phyloP scores from a whole-genome alignment of 2,888 invertebrate genomes.

The Andrena bucephala region DNA sequence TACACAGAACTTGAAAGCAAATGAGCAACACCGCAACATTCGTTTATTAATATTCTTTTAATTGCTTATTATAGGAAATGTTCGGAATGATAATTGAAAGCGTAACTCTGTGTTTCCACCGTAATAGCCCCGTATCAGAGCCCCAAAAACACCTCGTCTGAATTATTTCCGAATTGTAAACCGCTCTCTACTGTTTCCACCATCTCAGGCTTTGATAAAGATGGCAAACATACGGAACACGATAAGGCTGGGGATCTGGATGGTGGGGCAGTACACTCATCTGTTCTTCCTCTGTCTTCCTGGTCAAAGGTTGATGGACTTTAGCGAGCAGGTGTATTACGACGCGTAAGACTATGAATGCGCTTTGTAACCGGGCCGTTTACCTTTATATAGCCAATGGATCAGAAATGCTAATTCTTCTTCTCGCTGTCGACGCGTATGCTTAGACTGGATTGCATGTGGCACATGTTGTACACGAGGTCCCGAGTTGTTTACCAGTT shows the following conservation, averaged over 20 bases:
- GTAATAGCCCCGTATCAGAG: too few species aligned
- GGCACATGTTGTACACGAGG: neutral
- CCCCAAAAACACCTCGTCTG: too few species aligned
- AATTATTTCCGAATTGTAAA: too few species aligned
- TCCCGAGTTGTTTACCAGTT: neutral
- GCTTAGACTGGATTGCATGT: slow-evolving; percentile 2
- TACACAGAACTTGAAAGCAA: too few species aligned
- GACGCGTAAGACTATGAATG: slow-evolving; percentile 7
- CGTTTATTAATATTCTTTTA: too few species aligned
- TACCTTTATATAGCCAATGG: neutral
- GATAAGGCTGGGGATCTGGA: neutral
- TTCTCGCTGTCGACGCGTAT: neutral
- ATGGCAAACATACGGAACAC: neutral
- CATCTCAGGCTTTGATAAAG: neutral
- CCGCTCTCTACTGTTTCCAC: neutral
- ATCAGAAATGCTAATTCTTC: neutral
- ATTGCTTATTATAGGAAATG: too few species aligned
- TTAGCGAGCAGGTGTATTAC: neutral
- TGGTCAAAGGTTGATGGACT: slow-evolving; percentile 13
- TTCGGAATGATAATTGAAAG: too few species aligned
- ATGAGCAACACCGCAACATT: too few species aligned
- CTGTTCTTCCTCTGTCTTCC: slow-evolving; percentile 17
- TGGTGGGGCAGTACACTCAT: slow-evolving; percentile 1
- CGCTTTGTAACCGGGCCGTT: neutral
- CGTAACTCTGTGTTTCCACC: too few species aligned